A percentile compares a stretch with the other conserved stretches of the same genome.
Conservation (phyloP, 2,888 invertebrate species). For the Eurois occulta region DNA sequence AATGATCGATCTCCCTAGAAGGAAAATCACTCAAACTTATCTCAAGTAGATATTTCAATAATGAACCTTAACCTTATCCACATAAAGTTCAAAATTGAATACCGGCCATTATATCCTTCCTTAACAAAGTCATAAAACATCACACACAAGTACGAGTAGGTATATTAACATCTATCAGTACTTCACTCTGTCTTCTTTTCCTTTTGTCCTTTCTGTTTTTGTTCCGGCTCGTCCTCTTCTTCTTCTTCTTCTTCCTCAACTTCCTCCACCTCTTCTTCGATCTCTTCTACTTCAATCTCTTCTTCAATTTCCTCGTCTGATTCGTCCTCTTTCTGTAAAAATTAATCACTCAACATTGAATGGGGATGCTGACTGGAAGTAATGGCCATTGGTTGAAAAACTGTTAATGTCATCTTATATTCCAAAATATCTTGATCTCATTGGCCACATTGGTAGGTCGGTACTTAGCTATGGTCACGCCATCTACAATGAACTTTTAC, state of each 20-base stretch:
- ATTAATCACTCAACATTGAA: not conserved
- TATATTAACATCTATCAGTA: slow-evolving; percentile 69
- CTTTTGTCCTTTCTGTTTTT: slow-evolving; percentile 49
- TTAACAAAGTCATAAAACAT: slow-evolving; percentile 38
- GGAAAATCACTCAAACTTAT: too few relatives aligned
- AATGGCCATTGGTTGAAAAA: not conserved
- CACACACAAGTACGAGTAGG: slow-evolving; percentile 11
- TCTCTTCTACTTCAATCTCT: slow-evolving; percentile 85
- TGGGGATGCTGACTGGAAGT: not conserved
- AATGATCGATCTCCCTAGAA: too few relatives aligned
- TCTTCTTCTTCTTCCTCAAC: slow-evolving; percentile 74
- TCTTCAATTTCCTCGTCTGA: slow-evolving; percentile 86
- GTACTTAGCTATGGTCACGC: not conserved
- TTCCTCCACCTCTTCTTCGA: slow-evolving; percentile 83
- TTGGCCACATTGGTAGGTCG: not conserved
- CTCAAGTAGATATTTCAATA: not conserved
- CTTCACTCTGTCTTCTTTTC: slow-evolving; percentile 67
- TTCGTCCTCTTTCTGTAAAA: slow-evolving; percentile 82
- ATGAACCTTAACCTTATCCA: not conserved
- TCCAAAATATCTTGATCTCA: not conserved
- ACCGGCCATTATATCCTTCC: not conserved
- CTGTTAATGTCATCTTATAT: not conserved
- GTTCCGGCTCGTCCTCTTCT: slow-evolving; percentile 46
- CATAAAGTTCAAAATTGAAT: not conserved
- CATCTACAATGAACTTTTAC: not conserved